Conservation (phyloP, 2,797 vertebrate genomes). For the Typhlichthys subterraneus region DNA sequence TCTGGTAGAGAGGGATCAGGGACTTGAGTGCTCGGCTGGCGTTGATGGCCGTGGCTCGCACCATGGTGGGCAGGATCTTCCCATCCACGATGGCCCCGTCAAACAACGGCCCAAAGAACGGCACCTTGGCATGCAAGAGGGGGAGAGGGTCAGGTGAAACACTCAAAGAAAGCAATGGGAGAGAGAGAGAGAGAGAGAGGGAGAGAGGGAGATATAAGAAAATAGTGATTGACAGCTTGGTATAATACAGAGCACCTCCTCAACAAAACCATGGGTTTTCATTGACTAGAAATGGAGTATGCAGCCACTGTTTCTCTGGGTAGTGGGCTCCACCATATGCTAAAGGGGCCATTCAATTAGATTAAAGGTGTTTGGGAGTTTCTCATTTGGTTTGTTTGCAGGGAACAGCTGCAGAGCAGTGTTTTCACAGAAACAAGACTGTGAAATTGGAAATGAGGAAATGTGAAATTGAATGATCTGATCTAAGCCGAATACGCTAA, state of each 20-base stretch:
- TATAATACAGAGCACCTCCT: not conserved
- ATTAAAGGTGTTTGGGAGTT: no score
- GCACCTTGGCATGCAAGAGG: conserved; percentile 79
- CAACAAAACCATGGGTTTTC: no score
- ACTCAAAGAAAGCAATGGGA: not conserved
- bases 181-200: not conserved
- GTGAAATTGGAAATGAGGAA: no score
- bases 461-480: no score
- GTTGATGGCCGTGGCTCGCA: conserved; percentile 97
- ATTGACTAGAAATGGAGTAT: no score
- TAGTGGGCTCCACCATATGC: no score
- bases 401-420: no score
- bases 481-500: not conserved
- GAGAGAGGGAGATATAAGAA: not conserved
- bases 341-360: no score
- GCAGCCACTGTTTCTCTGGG: no score
- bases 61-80: conserved; percentile 94
- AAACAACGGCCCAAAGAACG: conserved; percentile 96
- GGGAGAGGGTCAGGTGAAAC: not conserved
- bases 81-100: conserved; percentile 97
- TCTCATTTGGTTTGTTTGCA: no score
- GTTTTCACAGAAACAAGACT: no score
- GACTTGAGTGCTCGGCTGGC: conserved; percentile 96
- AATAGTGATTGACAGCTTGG: no score
- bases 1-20: conserved; percentile 96